phyloP scores from a whole-genome alignment of 2,113 vertebrate genomes.

The Fulica atra region DNA sequence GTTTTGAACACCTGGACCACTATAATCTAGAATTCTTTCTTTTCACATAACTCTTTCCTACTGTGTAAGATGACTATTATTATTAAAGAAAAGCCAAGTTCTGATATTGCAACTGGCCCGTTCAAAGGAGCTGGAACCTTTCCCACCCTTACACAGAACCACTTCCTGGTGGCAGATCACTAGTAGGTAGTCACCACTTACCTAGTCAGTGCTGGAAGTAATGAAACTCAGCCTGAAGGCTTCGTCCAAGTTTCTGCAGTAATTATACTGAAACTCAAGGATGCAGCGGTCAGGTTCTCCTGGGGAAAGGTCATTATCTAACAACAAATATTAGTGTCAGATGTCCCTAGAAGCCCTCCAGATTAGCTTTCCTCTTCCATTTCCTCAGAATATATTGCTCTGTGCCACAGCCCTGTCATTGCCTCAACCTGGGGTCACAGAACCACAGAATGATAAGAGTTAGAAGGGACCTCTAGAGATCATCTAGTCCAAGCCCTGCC shows the following conservation, averaged over 20 bases:
- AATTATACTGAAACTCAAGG: background rate
- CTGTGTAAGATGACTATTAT: background rate
- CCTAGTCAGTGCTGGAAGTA: background rate
- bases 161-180: background rate
- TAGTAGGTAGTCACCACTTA: background rate
- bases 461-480: no score
- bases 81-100: background rate
- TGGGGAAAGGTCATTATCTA: background rate
- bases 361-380: background rate
- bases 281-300: background rate
- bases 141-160: background rate
- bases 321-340: background rate
- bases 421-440: accelerated
- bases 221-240: background rate
- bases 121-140: background rate
- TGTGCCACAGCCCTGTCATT: background rate
- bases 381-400: accelerated
- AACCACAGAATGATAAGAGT: no score
- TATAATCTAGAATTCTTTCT: background rate
- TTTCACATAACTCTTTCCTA: background rate
- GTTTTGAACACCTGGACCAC: background rate
- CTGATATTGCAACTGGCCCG: background rate
- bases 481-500: no score
- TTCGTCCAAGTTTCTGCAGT: background rate
- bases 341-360: background rate